phyloP scores from a whole-genome alignment of 2,113 vertebrate species.

The Hemichromis elongatus region DNA sequence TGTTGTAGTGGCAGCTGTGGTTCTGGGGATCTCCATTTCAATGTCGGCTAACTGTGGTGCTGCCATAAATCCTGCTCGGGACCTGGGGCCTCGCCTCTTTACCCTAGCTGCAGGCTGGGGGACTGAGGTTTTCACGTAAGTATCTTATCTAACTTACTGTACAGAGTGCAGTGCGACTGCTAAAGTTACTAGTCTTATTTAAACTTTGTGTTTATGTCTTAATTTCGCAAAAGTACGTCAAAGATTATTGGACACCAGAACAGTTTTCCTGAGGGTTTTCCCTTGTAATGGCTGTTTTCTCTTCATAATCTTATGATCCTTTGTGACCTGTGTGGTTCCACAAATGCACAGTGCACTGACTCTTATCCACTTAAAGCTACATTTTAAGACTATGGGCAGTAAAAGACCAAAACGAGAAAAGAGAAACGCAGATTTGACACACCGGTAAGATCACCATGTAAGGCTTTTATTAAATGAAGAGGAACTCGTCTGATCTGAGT shows the following conservation, averaged over 20 bases:
- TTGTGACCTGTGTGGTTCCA: background rate
- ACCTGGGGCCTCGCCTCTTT: conserved; percentile 84
- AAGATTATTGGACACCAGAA: background rate
- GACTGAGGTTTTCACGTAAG: conserved; percentile 76
- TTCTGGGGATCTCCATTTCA: conserved; percentile 73
- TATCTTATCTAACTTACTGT: background rate
- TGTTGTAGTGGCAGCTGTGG: conserved; percentile 66
- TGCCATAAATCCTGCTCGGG: conserved; percentile 84
- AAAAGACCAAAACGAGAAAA: background rate
- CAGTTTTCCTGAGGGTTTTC: background rate
- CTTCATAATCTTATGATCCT: background rate
- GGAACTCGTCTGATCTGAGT: background rate
- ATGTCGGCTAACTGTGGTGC: conserved; percentile 79
- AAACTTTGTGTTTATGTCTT: background rate
- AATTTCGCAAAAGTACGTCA: background rate
- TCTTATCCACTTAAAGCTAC: background rate
- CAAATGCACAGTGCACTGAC: background rate
- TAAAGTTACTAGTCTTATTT: background rate
- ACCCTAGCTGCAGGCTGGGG: conserved; percentile 85
- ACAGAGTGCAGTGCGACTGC: background rate
- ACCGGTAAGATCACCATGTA: background rate
- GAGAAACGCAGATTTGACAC: background rate
- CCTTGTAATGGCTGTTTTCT: background rate
- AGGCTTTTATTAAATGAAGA: background rate
- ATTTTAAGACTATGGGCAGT: background rate